phyloP scores from a whole-genome alignment of 2,888 invertebrate species.

The Leuctra nigra region DNA sequence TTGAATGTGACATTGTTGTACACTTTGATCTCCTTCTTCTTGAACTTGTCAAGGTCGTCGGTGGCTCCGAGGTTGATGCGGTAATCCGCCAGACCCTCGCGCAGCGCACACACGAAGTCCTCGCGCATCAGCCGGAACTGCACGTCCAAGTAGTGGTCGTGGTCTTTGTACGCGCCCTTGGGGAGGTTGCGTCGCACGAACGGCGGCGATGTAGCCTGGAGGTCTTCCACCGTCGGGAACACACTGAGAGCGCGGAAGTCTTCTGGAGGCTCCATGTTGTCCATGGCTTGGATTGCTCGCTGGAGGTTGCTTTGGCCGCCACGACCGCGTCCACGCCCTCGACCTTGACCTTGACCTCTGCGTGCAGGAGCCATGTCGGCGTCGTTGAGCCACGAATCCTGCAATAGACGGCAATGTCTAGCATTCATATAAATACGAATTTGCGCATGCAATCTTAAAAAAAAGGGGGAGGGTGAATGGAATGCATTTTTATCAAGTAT shows the following conservation, averaged over 20 bases:
- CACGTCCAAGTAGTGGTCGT: slow-evolving; percentile 67
- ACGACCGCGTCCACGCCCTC: too few species aligned
- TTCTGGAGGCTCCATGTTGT: too few species aligned
- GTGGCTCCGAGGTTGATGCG: slow-evolving; percentile 43
- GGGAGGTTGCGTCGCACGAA: slow-evolving; percentile 52
- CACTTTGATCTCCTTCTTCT: slow-evolving; percentile 38
- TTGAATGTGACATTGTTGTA: slow-evolving; percentile 42
- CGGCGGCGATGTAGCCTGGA: slow-evolving; percentile 35
- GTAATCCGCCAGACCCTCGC: slow-evolving; percentile 56
- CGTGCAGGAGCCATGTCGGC: too few species aligned
- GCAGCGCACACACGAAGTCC: slow-evolving; percentile 68
- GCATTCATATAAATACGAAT: too few species aligned
- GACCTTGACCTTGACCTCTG: too few species aligned
- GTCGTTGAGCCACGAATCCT: too few species aligned
- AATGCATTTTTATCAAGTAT: too few species aligned
- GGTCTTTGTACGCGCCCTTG: slow-evolving; percentile 53
- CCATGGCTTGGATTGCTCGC: too few species aligned
- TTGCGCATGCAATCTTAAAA: too few species aligned
- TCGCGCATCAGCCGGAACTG: slow-evolving; percentile 68
- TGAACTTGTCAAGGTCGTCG: slow-evolving; percentile 36
- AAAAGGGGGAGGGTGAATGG: too few species aligned
- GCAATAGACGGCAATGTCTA: too few species aligned
- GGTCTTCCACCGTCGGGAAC: slow-evolving; percentile 44
- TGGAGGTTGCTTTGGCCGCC: too few species aligned
- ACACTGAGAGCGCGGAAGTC: slow-evolving; percentile 41